Conservation (phyloP, 2,113 vertebrate species). For the Capra hircus region DNA sequence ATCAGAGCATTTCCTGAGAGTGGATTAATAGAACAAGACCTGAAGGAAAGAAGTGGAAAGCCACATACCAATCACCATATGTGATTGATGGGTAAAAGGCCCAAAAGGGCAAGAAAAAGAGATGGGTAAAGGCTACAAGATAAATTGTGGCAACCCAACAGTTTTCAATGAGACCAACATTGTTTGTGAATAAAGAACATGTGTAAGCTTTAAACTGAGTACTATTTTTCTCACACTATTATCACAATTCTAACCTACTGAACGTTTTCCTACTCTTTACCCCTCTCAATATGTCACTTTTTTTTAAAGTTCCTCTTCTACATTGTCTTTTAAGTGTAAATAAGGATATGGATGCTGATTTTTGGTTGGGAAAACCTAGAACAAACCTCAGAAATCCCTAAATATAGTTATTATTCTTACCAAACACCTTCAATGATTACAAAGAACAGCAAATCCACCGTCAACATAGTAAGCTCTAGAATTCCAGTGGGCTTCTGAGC, state of each 20-base stretch:
- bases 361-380: background rate
- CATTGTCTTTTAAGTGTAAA: background rate
- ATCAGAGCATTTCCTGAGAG: background rate
- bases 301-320: background rate
- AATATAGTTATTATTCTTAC: background rate
- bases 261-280: background rate
- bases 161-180: background rate
- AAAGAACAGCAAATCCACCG: background rate
- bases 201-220: background rate
- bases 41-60: background rate
- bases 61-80: background rate
- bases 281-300: background rate
- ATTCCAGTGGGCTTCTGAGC: background rate
- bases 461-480: background rate
- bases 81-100: accelerated
- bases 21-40: background rate
- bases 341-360: background rate
- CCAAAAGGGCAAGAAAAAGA: background rate
- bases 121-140: background rate
- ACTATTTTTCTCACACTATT: background rate
- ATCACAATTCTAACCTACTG: background rate
- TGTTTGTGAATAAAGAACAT: background rate
- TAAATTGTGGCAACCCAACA: background rate
- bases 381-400: background rate
- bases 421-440: background rate